These are phyloP conservation scores for Actenoides hombroni DNA, from an alignment of 2,113 vertebrate species.

Conservation along the genomic window DNA sequence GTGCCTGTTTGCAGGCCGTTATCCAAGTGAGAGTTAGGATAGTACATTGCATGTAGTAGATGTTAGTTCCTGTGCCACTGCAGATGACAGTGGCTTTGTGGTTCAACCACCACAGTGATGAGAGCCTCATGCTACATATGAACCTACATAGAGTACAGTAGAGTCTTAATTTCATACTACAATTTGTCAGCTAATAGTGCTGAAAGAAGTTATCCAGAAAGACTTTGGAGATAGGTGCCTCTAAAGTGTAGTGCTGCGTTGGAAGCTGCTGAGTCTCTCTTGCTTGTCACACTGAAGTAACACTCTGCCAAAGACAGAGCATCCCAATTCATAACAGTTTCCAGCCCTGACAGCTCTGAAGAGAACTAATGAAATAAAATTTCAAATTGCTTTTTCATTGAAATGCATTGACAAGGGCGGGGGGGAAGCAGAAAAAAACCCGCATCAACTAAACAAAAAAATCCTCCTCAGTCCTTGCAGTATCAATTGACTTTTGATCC, in stretches of 20 bases:
- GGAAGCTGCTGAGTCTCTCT: background rate
- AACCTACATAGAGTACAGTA: background rate
- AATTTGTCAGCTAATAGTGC: background rate
- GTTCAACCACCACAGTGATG: background rate
- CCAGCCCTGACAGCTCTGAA: background rate
- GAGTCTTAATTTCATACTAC: background rate
- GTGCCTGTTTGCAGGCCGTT: background rate
- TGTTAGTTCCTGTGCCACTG: background rate
- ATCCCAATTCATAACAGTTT: background rate
- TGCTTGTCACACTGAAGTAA: background rate
- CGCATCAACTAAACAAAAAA: background rate
- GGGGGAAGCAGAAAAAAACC: too few species aligned
- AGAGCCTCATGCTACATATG: background rate
- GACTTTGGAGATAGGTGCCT: background rate
- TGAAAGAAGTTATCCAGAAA: background rate
- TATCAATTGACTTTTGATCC: background rate
- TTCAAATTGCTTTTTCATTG: background rate
- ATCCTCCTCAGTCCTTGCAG: background rate
- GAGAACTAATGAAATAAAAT: background rate
- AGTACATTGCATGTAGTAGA: background rate
- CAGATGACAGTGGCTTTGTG: background rate
- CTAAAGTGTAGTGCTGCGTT: background rate
- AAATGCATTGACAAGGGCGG: background rate
- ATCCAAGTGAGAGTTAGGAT: background rate
- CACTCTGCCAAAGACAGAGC: background rate